Base-by-base conservation (phyloP, 1,140 invertebrate genomes). In the Brachionus koreanus region DNA sequence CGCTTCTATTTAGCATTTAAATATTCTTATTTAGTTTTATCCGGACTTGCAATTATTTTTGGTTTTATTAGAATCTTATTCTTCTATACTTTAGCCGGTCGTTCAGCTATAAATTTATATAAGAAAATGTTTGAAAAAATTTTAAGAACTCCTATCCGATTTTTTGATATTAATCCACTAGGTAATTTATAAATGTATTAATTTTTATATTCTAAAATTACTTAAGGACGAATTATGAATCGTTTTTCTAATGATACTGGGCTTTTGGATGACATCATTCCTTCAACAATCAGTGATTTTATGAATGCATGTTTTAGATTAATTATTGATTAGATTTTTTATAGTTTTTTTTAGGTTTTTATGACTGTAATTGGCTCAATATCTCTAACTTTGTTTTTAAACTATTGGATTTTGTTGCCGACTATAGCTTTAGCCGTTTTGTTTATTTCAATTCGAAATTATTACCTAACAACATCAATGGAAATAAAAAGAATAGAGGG, bases 191-290 rank as follows among this genome's bases (percentile, higher is more conserved):
- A n/a, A n/a, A n/a, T n/a, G n/a, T n/a, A 10, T 9, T 39, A 42
- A 35, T 29, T 57, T 19, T 29, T 12, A n/a, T 65, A n/a, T 0
- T 29, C 4, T 33, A 65, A 65, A 35, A 29, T 65, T 29, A 35
- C 35, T 9, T 42, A 39, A 69, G 79, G 82, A 46, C 89, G 93
- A 5, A 93, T 95, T 75, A 87, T 95, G 9, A 95, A 95, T 86
- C 89, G 93, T 82, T 95, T 94, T 88, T 93, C 93, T 0, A 94
- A 94, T 87, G 94, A 96, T 86, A 91, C 95, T 87, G 94, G 93
- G 12, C 91, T 92, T 25, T 91, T 95, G 23, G 95, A 96, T 87
- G 94, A 57, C 89, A 90, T 75, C 90, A 91, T 90, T 7, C 87
- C 88, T 9, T 84, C 87, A 9, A 87, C 85, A 1, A 90, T 93